Evolutionary conservation across 2,888 invertebrate species (phyloP).

Genomic region (Eilema sororculum): DNA sequence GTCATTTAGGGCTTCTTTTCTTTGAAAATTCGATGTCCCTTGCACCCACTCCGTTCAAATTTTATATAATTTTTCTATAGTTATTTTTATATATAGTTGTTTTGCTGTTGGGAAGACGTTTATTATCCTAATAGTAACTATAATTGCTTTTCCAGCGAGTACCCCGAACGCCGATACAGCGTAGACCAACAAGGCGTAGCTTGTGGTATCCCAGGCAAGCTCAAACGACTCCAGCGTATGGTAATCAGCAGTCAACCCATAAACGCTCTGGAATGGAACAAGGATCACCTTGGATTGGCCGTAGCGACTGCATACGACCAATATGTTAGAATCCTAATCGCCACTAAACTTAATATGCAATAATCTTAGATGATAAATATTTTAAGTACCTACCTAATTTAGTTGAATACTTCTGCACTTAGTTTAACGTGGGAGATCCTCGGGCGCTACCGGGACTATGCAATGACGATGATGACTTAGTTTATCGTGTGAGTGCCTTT

Average conservation of each 20-base stretch:
- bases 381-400: not conserved
- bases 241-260: conserved; percentile 95
- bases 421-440: not conserved
- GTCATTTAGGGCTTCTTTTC: not conserved
- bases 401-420: not conserved
- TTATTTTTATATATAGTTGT: not conserved
- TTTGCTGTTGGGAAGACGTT: not conserved
- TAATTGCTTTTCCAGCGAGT: conserved; percentile 73
- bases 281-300: conserved; percentile 95
- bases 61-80: too few relatives aligned
- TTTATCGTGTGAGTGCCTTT: conserved; percentile 1
- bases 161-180: conserved; percentile 92
- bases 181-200: conserved; percentile 91
- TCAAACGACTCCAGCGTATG: conserved; percentile 92
- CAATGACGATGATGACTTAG: too few relatives aligned
- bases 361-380: conserved; percentile 42
- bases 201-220: conserved; percentile 92
- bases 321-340: conserved; percentile 93
- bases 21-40: not conserved
- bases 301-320: conserved; percentile 97
- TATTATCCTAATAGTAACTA: not conserved
- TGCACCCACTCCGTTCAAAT: not conserved
- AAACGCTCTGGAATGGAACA: conserved; percentile 96
- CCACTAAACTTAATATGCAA: conserved; percentile 94
- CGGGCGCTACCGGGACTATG: not conserved